phyloP scores from a whole-genome alignment of 2,797 vertebrate genomes.

The Pangasius larnaudii region DNA sequence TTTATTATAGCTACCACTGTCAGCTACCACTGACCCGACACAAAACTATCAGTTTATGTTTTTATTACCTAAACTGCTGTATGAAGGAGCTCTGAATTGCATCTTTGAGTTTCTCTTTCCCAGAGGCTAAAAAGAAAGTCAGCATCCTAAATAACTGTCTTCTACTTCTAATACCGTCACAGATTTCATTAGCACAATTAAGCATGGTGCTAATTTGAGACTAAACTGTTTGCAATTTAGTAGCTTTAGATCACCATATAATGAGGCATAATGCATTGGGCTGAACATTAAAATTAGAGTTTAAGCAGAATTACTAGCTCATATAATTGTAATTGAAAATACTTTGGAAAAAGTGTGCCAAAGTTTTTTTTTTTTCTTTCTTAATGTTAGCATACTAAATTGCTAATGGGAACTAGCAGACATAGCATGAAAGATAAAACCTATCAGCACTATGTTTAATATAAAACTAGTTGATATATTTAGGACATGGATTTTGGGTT shows the following conservation, averaged over 20 bases:
- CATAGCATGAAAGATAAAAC: not conserved
- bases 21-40: not conserved
- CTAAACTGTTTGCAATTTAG: not conserved
- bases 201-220: slow-evolving; percentile 3
- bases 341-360: not conserved
- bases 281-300: not conserved
- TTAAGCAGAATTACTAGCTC: not conserved
- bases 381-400: not conserved
- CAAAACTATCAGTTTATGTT: not conserved
- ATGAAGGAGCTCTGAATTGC: not conserved
- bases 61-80: slow-evolving; percentile 14
- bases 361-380: not conserved
- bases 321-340: not conserved
- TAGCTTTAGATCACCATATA: slow-evolving; percentile 8
- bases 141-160: slow-evolving; percentile 3
- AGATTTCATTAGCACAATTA: slow-evolving; percentile 1
- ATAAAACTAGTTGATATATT: not conserved
- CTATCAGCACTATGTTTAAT: not conserved
- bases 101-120: not conserved
- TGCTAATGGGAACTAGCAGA: slow-evolving; percentile 8
- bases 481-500: not conserved
- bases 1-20: slow-evolving; percentile 4
- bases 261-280: not conserved
- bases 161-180: not conserved
- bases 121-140: not conserved